Conservation (phyloP, 2,113 vertebrate species). For the Shinisaurus crocodilurus region DNA sequence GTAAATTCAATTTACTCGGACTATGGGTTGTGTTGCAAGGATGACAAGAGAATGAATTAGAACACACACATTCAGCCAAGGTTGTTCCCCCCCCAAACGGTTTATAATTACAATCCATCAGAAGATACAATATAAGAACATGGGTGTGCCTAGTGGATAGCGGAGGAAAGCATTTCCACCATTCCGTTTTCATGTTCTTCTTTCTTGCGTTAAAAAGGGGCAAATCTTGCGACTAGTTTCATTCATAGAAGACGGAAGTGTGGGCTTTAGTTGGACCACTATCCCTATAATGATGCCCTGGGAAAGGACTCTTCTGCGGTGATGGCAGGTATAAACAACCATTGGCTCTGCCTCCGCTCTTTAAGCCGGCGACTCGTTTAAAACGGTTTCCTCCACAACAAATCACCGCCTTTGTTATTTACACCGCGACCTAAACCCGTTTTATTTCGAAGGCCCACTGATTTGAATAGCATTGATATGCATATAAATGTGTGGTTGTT, state of each 20-base stretch:
- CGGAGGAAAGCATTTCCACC: not conserved
- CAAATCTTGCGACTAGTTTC: not conserved
- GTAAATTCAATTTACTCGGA: not conserved
- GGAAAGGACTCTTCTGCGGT: not conserved
- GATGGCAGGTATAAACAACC: not conserved
- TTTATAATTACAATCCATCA: not conserved
- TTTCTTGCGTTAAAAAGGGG: not conserved
- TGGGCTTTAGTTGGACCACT: not conserved
- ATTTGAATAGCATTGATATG: slow-evolving; percentile 8
- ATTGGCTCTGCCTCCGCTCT: not conserved
- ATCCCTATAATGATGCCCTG: not conserved
- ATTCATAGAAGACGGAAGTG: not conserved
- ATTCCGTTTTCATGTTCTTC: not conserved
- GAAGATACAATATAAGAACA: not conserved
- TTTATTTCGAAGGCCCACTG: not conserved
- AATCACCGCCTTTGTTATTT: not conserved
- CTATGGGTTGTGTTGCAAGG: not conserved
- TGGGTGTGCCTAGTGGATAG: not conserved
- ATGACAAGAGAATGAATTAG: not conserved
- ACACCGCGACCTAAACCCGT: not conserved
- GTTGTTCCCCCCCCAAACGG: not conserved
- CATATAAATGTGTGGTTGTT: not conserved
- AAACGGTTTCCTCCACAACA: not conserved
- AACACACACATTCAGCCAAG: not conserved
- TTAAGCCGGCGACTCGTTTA: not conserved